Percentiles rank a stretch among this genome's conserved stretches.
Conservation (phyloP, 2,888 invertebrate species). For the Drosophila parthenogenetica region DNA sequence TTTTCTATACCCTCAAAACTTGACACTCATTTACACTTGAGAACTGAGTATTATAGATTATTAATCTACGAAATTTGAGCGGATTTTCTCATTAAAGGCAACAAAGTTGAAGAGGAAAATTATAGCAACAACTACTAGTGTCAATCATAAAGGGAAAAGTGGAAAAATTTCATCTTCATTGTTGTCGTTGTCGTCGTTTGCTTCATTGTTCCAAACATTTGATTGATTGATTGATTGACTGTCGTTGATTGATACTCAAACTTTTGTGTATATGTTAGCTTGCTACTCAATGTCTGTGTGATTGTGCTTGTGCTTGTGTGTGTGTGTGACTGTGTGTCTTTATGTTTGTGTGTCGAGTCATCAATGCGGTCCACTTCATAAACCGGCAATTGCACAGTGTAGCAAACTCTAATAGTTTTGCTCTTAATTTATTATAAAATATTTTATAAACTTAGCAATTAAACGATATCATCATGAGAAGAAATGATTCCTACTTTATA, state of each 20-base stretch:
- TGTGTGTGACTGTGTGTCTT: conserved; percentile 15
- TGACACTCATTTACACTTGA: not conserved
- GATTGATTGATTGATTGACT: conserved; percentile 71
- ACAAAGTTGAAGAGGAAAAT: not conserved
- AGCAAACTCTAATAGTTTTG: not conserved
- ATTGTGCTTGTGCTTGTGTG: conserved; percentile 6
- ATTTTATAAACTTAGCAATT: too few species aligned
- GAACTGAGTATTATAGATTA: not conserved
- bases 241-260: conserved; percentile 71
- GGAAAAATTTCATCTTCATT: conserved; percentile 25
- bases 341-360: conserved; percentile 52
- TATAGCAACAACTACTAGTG: conserved; percentile 12
- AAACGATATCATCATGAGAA: too few species aligned
- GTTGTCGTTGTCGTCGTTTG: conserved; percentile 19
- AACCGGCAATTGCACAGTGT: conserved; percentile 43
- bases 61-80: not conserved
- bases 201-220: conserved; percentile 56
- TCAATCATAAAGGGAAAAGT: conserved; percentile 12
- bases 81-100: conserved; percentile 3
- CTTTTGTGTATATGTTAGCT: conserved; percentile 39
- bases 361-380: conserved; percentile 59
- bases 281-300: not conserved
- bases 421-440: too few species aligned
- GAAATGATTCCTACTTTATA: too few species aligned
- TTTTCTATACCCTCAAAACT: too few species aligned